phyloP scores from a whole-genome alignment of 2,888 invertebrate species.

The Girardia tigrina region DNA sequence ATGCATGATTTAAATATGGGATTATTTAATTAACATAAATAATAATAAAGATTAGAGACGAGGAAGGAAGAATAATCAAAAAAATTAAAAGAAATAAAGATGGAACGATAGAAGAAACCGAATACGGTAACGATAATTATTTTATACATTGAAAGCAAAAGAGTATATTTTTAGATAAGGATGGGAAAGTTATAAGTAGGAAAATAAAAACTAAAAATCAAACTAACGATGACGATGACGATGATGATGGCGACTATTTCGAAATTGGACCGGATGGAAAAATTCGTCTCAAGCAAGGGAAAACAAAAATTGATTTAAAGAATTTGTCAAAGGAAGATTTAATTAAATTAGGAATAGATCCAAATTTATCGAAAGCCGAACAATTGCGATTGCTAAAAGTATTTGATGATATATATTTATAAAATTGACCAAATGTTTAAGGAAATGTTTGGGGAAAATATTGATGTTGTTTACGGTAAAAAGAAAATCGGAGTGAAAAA shows the following conservation, averaged over 20 bases:
- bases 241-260: constrained; percentile 42
- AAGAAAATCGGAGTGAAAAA: constrained; percentile 42
- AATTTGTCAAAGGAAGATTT: constrained; percentile 47
- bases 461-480: constrained; percentile 37
- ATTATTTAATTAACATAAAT: neutral
- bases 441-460: constrained; percentile 46
- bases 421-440: constrained; percentile 36
- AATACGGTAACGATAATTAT: constrained; percentile 42
- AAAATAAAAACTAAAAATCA: constrained; percentile 36
- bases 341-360: constrained; percentile 45
- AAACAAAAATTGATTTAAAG: constrained; percentile 46
- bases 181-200: constrained; percentile 39
- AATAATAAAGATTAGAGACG: constrained; percentile 33
- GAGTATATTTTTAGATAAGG: constrained; percentile 29
- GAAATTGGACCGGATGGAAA: constrained; percentile 44
- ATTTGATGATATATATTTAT: constrained; percentile 10
- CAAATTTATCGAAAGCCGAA: constrained; percentile 45
- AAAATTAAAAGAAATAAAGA: constrained; percentile 39
- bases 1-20: neutral
- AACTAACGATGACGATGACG: constrained; percentile 15
- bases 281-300: constrained; percentile 44
- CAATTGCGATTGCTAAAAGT: constrained; percentile 46
- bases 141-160: neutral
- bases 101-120: constrained; percentile 40
- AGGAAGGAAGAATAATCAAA: constrained; percentile 42